These are phyloP conservation scores for Phrixothrix hirtus DNA, from an alignment of 2,888 invertebrate genomes.

Conservation along the genomic window DNA sequence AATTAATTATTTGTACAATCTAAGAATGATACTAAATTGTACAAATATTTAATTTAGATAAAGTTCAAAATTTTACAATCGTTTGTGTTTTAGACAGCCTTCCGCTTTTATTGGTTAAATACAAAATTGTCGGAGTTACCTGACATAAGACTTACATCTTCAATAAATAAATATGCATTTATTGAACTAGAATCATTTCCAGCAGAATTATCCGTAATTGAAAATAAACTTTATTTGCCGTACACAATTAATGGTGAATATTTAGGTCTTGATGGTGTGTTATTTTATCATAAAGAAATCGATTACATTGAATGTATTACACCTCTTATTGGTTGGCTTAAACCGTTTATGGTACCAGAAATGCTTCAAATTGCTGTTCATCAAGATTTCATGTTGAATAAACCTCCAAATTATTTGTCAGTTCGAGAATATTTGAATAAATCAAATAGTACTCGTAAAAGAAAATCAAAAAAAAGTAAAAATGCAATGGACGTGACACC, in stretches of 20 bases:
- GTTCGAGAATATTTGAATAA: constrained; percentile 59
- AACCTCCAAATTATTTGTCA: constrained; percentile 59
- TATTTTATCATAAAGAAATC: constrained; percentile 87
- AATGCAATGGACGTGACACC: background rate
- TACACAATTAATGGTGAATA: constrained; percentile 49
- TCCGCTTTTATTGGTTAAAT: constrained; percentile 82
- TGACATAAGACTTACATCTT: constrained; percentile 52
- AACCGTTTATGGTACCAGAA: constrained; percentile 85
- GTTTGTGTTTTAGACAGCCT: constrained; percentile 66
- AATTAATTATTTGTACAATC: background rate
- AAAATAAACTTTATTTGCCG: constrained; percentile 52
- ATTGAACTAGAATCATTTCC: constrained; percentile 58
- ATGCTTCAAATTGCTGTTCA: constrained; percentile 63
- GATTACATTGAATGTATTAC: constrained; percentile 76
- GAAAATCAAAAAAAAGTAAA: background rate
- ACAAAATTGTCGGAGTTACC: constrained; percentile 71
- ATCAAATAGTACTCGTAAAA: background rate
- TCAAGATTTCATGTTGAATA: constrained; percentile 52
- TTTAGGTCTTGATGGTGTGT: constrained; percentile 76
- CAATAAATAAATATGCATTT: constrained; percentile 57
- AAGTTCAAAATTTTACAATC: background rate
- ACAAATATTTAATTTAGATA: background rate
- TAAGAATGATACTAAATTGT: background rate
- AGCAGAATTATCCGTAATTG: constrained; percentile 58
- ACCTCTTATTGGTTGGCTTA: constrained; percentile 91